phyloP scores from a whole-genome alignment of 2,888 invertebrate species.

The Tetrapedia diversipes region DNA sequence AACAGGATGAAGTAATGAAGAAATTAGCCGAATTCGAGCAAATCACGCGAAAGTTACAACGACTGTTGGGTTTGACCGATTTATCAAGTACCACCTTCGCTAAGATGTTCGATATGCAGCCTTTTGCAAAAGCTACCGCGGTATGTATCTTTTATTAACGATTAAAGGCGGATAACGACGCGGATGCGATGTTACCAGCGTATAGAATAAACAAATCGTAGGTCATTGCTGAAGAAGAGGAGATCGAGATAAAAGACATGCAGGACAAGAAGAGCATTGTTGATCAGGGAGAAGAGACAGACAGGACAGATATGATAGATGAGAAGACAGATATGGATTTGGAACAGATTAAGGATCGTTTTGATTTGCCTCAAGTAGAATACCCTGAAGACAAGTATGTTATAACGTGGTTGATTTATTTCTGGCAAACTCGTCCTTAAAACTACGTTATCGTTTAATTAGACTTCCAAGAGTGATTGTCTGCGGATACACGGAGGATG shows the following conservation, averaged over 20 bases:
- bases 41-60: conserved; percentile 85
- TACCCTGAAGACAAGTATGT: conserved; percentile 78
- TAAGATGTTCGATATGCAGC: conserved; percentile 73
- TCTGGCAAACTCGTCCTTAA: background rate
- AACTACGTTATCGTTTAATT: conserved; percentile 8
- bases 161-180: background rate
- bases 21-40: conserved; percentile 87
- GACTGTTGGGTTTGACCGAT: conserved; percentile 83
- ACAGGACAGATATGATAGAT: background rate
- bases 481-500: conserved; percentile 84
- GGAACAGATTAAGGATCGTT: conserved; percentile 57
- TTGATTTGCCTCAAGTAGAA: conserved; percentile 74
- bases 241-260: conserved; percentile 3
- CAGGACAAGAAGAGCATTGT: too few relatives aligned
- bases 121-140: conserved; percentile 54
- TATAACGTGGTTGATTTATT: background rate
- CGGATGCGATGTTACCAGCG: background rate
- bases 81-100: conserved; percentile 76
- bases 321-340: conserved; percentile 2
- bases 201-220: conserved; percentile 4
- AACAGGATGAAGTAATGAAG: conserved; percentile 85
- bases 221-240: conserved; percentile 16
- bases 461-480: conserved; percentile 84
- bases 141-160: conserved; percentile 17
- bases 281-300: background rate